Evolutionary conservation across 2,888 invertebrate genomes (phyloP).

Genomic region (Epinotia bilunana): DNA sequence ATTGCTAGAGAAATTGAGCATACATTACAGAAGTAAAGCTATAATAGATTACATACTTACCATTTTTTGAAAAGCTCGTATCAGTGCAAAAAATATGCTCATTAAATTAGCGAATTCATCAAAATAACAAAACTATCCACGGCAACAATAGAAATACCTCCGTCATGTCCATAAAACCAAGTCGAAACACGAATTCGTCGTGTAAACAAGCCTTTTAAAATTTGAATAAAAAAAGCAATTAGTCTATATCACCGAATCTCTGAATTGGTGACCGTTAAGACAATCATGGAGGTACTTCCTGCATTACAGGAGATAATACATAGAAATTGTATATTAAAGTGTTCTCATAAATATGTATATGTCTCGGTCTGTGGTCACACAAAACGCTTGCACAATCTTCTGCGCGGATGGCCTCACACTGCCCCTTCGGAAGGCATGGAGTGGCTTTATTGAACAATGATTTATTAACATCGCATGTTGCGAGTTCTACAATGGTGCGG

Average conservation of each 20-base stretch:
- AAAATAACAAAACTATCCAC: conserved; percentile 4
- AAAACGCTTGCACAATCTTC: conserved; percentile 81
- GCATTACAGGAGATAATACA: conserved; percentile 82
- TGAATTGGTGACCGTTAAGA: conserved; percentile 78
- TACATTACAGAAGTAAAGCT: too few species aligned
- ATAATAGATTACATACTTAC: too few species aligned
- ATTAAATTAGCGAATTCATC: conserved; percentile 23
- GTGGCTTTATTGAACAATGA: conserved; percentile 37
- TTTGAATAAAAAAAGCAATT: conserved; percentile 61
- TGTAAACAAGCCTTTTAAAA: conserved; percentile 43
- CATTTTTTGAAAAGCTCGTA: background rate
- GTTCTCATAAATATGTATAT: conserved; percentile 83
- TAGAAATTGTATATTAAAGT: conserved; percentile 84
- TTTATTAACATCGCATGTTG: background rate
- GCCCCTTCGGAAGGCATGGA: conserved; percentile 55
- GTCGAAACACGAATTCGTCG: conserved; percentile 14
- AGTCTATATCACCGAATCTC: conserved; percentile 67
- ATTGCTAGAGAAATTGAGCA: too few species aligned
- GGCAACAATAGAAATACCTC: conserved; percentile 40
- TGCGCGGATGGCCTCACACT: conserved; percentile 65
- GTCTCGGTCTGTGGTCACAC: conserved; percentile 81
- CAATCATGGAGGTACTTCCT: conserved; percentile 79
- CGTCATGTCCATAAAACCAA: conserved; percentile 35
- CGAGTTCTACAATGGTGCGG: too few species aligned
- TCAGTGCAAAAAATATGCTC: background rate